Percentiles rank a stretch among this genome's conserved stretches.
phyloP scores from a whole-genome alignment of 2,888 invertebrate species.

The Seira sanloemensis region DNA sequence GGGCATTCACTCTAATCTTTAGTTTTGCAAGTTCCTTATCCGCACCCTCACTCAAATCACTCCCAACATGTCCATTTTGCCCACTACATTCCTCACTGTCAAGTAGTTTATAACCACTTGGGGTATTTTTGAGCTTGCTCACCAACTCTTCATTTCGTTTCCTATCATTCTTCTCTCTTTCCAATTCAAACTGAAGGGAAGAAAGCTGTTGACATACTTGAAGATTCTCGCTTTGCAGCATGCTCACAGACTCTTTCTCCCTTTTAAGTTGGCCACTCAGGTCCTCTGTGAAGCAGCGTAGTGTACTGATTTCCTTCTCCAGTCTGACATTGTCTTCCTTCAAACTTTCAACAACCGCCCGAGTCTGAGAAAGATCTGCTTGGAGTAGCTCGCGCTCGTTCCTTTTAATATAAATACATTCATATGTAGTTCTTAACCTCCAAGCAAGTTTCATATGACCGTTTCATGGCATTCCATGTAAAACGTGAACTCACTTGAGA shows the following conservation, averaged over 20 bases:
- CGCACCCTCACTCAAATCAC: not conserved
- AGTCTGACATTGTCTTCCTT: conserved; percentile 69
- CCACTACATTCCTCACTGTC: conserved; percentile 26
- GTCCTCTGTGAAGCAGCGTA: conserved; percentile 57
- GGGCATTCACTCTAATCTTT: conserved; percentile 70
- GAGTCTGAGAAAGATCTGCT: conserved; percentile 79
- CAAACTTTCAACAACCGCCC: conserved; percentile 74
- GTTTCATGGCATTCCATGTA: not conserved
- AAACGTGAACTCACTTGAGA: conserved; percentile 61
- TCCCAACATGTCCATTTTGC: conserved; percentile 24
- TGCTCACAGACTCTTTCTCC: conserved; percentile 65
- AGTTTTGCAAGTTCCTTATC: conserved; percentile 61
- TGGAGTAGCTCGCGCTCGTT: conserved; percentile 80
- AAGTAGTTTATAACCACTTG: not conserved
- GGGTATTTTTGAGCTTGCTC: conserved; percentile 47
- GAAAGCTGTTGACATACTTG: conserved; percentile 70
- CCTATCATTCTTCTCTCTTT: conserved; percentile 68
- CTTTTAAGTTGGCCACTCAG: conserved; percentile 54
- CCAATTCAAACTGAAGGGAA: conserved; percentile 68
- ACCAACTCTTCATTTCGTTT: conserved; percentile 64
- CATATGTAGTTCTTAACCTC: too few species aligned
- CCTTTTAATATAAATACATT: conserved; percentile 71
- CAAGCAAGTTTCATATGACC: too few species aligned
- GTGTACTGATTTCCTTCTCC: conserved; percentile 67
- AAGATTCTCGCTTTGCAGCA: conserved; percentile 71